Evolutionary conservation across 2,888 invertebrate species (phyloP).

Genomic region (Zelleria hepariella): DNA sequence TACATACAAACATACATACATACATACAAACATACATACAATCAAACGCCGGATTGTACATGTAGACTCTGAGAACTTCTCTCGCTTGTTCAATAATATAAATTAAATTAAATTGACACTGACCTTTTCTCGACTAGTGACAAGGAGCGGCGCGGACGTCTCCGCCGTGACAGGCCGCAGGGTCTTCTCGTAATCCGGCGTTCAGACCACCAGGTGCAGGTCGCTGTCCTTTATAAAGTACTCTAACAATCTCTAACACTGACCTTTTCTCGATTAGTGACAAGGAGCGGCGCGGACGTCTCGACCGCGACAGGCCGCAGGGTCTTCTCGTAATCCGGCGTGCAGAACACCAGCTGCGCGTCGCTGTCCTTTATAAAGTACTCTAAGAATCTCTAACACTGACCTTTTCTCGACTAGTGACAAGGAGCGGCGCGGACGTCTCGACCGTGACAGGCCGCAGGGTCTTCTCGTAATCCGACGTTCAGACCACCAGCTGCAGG

Average conservation of each 20-base stretch:
- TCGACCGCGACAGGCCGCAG: conserved; percentile 73
- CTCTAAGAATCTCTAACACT: no score
- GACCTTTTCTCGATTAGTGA: no score
- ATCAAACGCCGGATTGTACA: no score
- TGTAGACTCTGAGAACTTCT: no score
- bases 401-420: no score
- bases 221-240: conserved; percentile 83
- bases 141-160: conserved; percentile 66
- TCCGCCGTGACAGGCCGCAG: conserved; percentile 73
- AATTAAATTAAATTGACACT: no score
- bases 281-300: conserved; percentile 66
- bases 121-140: no score
- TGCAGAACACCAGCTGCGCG: conserved; percentile 77
- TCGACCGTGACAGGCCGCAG: conserved; percentile 73
- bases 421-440: conserved; percentile 66
- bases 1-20: no score
- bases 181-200: conserved; percentile 74
- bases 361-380: conserved; percentile 83
- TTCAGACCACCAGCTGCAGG: conserved; percentile 77
- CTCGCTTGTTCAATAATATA: no score
- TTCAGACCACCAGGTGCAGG: conserved; percentile 77
- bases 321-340: conserved; percentile 74
- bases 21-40: no score
- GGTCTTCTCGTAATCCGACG: conserved; percentile 74
- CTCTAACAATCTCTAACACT: no score